Base-by-base conservation (phyloP, 2,888 invertebrate genomes). In the Nomada goodeniana region DNA sequence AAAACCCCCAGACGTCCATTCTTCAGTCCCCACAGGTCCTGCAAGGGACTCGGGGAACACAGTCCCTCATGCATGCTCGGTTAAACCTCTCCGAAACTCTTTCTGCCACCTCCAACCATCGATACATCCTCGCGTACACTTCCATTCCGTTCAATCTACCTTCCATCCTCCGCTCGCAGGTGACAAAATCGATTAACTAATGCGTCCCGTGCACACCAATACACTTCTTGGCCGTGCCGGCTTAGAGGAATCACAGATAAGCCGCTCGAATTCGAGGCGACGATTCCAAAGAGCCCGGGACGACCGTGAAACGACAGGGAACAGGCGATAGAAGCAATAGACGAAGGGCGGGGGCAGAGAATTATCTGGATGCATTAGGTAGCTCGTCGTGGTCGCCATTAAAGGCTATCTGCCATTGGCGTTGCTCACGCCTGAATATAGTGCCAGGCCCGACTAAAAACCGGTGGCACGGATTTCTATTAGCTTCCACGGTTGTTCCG, bases 321-420 rank as follows among this genome's bases (percentile, higher is more conserved):
- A 29, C 20, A 20, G 18, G 50, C 23, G 75, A 42, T 15, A 59
- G 57, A 42, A 23, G 18, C 13, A n/a, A 20, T 29, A 23, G 23
- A 36, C 15, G 71, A 69, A 72, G 59, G 59, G 65, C 57, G 76
- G 70, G 50, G 59, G 69, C 67, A 68, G 79, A 53, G 70, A 87
- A 85, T 90, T 91, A 91, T 91, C 91, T 87, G 85, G 84, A 90
- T 89, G 88, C 91, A 92, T 91, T 91, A 92, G 89, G 80, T 79
- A 78, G 88, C 80, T 77, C 86, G 86, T 83, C 85, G 85, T 80
- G 83, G 81, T 78, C 64, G 84, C 90, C 90, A 91, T 92, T 92
- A 92, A 87, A 89, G 86, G 87, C 86, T 90, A 91, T 91, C 91
- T 90, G 88, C 85, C 86, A 68, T 85, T 83, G 87, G 89, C 88